Evolutionary conservation across 2,113 vertebrate species (phyloP), one percentile per base, ranked within the genome.

Genomic region (Pionites leucogaster): DNA sequence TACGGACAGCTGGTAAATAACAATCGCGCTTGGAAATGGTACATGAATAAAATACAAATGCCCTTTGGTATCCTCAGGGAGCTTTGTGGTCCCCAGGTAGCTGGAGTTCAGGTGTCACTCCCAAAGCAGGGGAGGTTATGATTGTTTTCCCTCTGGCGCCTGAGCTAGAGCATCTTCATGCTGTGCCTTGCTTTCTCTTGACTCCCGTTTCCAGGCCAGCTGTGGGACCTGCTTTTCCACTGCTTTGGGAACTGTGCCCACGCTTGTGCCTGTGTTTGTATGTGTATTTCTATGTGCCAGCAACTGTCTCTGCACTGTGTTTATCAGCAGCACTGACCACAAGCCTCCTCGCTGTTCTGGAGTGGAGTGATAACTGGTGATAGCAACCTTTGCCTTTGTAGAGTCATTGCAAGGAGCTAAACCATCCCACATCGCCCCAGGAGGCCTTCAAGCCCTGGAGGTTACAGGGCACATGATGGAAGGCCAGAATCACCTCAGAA

Each of bases 321-420:
- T 70, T 83, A n/a, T 31, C 53, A 55, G 71, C 65, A 91, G 71
- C n/a, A 4, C 63, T 17, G 69, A 46, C 53, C 53, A 42, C 63
- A 42, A 29, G 39, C 15, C 33, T 42, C 35, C 9, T 83, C 31
- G 22, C 60, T 50, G 33, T 67, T 60, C 68, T 12, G 10, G 44
- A 49, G 46, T 0, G 0, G n/a, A 6, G 18, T 4, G 53, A 7
- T 53, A 75, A 67, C 27, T 10, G 3, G 17, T 3, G n/a, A 1
- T 17, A 41, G 15, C 11, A 69, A 42, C 67, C 23, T 27, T 5
- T 25, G 29, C 23, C 46, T 41, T 78, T 79, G 37, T 7, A 41
- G 42, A 13, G 37, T 3, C 22, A 14, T 17, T 80, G 29, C 24
- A 77, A 62, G 70, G 62, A 72, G 44, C 18, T 41, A 19, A 84